phyloP scores from a whole-genome alignment of 2,797 vertebrate genomes.

The Phyllotis vaccarum region DNA sequence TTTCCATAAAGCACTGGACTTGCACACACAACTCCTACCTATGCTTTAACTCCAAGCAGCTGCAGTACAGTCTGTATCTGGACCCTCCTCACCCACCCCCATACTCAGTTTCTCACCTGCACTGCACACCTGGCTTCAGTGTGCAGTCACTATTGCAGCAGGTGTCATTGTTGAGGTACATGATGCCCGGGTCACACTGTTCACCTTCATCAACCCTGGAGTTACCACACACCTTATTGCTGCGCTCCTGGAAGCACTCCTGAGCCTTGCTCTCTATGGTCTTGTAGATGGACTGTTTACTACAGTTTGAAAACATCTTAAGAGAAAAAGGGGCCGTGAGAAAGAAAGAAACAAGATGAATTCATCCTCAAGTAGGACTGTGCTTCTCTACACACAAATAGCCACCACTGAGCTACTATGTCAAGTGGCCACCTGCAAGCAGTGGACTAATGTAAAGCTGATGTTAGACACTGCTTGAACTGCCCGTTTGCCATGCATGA shows the following conservation, averaged over 20 bases:
- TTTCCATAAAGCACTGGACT: not conserved
- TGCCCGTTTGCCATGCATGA: too few species aligned
- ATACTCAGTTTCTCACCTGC: slow-evolving; percentile 91
- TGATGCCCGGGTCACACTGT: slow-evolving; percentile 96
- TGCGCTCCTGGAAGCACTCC: slow-evolving; percentile 95
- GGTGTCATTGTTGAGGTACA: slow-evolving; percentile 92
- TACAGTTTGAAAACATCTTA: slow-evolving; percentile 98
- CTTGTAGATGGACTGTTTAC: slow-evolving; percentile 95
- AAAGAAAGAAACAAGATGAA: not conserved
- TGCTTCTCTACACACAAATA: not conserved
- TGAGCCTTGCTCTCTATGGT: slow-evolving; percentile 94
- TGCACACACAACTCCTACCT: not conserved
- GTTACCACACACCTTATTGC: slow-evolving; percentile 98
- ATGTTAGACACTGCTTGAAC: not conserved
- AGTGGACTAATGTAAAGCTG: too few species aligned
- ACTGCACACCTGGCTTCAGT: slow-evolving; percentile 89
- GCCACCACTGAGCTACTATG: not conserved
- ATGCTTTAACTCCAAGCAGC: not conserved
- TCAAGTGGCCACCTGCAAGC: not conserved
- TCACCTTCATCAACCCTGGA: slow-evolving; percentile 97
- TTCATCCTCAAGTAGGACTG: not conserved
- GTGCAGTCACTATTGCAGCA: slow-evolving; percentile 94
- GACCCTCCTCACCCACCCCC: fast-evolving
- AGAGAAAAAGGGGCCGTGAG: slow-evolving; percentile 34
- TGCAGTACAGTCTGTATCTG: too few species aligned